Evolutionary conservation across 2,797 vertebrate genomes (phyloP), one percentile per base, ranked within the genome.

Genomic region (Melanotaenia maccullochi): DNA sequence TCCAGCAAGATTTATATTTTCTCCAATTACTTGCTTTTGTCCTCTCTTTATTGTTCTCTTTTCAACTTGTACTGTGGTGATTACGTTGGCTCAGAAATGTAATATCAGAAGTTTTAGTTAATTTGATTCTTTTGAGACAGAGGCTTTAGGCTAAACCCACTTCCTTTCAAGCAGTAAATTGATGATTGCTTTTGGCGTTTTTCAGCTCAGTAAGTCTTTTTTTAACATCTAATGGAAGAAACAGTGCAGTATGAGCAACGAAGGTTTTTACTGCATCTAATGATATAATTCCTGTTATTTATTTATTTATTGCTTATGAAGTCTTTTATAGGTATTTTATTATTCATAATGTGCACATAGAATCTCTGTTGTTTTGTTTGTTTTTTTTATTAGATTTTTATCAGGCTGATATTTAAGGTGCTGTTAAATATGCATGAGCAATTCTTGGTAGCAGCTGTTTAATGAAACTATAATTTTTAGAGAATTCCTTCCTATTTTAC

Each of bases 101-200:
- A 90, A 92, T 91, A 92, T 88, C 78, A 70, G 85, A 88, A 84
- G 85, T 92, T 92, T 90, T 74, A 86, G 73, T 87, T 90, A 86
- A 92, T 92, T 90, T 4, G 55, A 89, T 93, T 90, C 73, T 90
- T 85, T 71, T 70, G 76, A 87, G 78, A 85, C 77, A 42, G 60
- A 73, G 44, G 88, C 91, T 85, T 71, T 66, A 38, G 91, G 89
- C 81, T 69, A 70, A 78, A 83, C 76, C 76, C 75, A 80, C 77
- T 91, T 91, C 84, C 77, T 89, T 82, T 92, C 83, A 92, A 85
- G 84, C 73, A 51, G 81, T 75, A 90, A 92, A 92, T 92, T 88
- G 88, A 83, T 90, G 76, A 92, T 92, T 91, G 89, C 89, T 90
- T 82, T 88, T 90, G 89, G 78, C 86, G 16, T 90, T 92, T 93